These are phyloP conservation scores for Cydia splendana DNA, from an alignment of 1,140 invertebrate genomes.

Conservation along the genomic window DNA sequence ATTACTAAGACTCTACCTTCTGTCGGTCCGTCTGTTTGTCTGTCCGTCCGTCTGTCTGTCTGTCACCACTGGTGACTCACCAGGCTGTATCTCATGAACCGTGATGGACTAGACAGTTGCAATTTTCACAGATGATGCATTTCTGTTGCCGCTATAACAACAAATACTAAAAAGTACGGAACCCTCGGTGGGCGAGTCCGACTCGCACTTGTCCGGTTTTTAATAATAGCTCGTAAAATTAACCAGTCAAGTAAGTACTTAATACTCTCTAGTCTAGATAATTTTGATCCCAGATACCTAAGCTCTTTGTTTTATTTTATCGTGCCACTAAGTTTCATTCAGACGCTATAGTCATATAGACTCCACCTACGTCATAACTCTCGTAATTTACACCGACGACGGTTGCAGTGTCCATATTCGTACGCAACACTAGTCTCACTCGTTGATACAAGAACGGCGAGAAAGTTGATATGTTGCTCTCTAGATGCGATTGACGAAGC, in stretches of 20 bases:
- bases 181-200: too few species aligned
- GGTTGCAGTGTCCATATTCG: conserved; percentile 39
- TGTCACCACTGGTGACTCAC: too few species aligned
- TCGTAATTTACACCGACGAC: conserved; percentile 14
- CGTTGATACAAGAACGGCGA: conserved; percentile 56
- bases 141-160: too few species aligned
- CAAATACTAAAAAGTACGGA: too few species aligned
- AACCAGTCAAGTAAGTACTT: not conserved
- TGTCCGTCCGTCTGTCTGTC: too few species aligned
- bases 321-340: not conserved
- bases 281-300: not conserved
- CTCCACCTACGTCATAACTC: conserved; percentile 5
- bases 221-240: too few species aligned
- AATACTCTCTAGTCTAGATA: not conserved
- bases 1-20: too few species aligned
- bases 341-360: not conserved
- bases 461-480: conserved; percentile 69
- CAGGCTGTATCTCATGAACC: too few species aligned
- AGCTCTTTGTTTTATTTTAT: not conserved
- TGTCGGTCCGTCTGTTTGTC: too few species aligned
- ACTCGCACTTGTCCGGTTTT: too few species aligned
- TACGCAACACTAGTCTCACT: conserved; percentile 48
- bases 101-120: too few species aligned
- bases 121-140: too few species aligned
- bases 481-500: conserved; percentile 51